Conservation (phyloP, 2,888 invertebrate genomes). For the Cataglyphis cursor region DNA sequence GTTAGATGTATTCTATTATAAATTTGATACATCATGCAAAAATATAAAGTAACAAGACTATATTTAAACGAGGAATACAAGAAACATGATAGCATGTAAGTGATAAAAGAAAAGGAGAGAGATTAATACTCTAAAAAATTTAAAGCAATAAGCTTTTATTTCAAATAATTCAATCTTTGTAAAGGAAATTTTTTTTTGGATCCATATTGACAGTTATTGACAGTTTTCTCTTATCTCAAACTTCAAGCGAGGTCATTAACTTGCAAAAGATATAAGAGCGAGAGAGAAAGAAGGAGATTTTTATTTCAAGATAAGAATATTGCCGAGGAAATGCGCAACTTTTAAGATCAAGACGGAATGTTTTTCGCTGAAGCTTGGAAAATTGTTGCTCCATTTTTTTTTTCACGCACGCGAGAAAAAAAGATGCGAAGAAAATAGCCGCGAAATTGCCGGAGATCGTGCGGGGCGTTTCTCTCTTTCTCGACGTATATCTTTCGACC, state of each 20-base stretch:
- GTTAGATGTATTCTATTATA: not conserved
- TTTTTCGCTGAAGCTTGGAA: not conserved
- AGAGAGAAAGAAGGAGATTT: not conserved
- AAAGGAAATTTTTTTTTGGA: not conserved
- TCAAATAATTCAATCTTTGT: not conserved
- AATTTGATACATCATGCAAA: not conserved
- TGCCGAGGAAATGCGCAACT: not conserved
- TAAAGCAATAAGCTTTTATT: not conserved
- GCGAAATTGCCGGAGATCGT: slow-evolving; percentile 28
- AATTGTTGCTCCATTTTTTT: not conserved
- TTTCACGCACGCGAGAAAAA: not conserved
- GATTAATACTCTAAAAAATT: not conserved
- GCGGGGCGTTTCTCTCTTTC: not conserved
- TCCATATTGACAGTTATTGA: not conserved
- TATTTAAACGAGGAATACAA: not conserved
- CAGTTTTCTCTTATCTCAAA: not conserved
- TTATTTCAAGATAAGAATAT: not conserved
- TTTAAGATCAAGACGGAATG: not conserved
- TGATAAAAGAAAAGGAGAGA: not conserved
- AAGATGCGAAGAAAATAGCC: not conserved
- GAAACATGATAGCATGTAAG: not conserved
- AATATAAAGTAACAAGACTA: not conserved
- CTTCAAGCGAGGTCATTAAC: not conserved
- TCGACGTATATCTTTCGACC: slow-evolving; percentile 15
- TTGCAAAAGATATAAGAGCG: not conserved